phyloP scores from a whole-genome alignment of 1,140 invertebrate species.

The Solen grandis region DNA sequence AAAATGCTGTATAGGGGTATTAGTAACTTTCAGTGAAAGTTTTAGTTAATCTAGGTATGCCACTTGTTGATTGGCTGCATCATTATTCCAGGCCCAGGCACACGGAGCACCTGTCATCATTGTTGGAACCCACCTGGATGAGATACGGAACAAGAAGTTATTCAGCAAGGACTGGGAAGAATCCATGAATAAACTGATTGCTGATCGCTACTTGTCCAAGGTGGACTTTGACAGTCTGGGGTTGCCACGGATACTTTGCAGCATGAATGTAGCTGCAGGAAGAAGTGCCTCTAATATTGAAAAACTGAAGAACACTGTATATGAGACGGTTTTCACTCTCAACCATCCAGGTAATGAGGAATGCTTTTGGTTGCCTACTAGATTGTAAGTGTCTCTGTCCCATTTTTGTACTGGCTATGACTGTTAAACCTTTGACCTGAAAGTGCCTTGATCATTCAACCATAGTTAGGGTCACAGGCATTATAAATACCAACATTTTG shows the following conservation, averaged over 20 bases:
- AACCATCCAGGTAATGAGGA: conserved; percentile 69
- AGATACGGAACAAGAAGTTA: conserved; percentile 87
- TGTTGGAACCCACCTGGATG: conserved; percentile 85
- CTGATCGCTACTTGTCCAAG: conserved; percentile 90
- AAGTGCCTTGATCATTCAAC: no score
- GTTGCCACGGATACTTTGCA: conserved; percentile 94
- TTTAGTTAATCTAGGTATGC: no score
- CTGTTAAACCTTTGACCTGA: no score
- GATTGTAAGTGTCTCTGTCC: no score
- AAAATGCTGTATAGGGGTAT: no score
- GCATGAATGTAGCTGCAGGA: conserved; percentile 91
- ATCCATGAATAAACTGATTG: conserved; percentile 67
- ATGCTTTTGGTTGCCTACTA: no score
- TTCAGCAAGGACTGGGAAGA: conserved; percentile 93
- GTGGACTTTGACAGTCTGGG: conserved; percentile 98
- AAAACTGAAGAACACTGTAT: conserved; percentile 94
- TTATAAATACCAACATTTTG: no score
- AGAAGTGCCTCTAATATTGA: conserved; percentile 96
- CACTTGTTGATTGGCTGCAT: no score
- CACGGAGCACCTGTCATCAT: conserved; percentile 78
- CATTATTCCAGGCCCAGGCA: conserved; percentile 84
- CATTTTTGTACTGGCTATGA: no score
- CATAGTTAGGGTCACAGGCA: no score
- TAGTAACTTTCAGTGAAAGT: no score
- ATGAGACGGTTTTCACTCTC: conserved; percentile 93